Base-by-base conservation (phyloP, 1,140 invertebrate genomes). In the Bombus polaris region DNA sequence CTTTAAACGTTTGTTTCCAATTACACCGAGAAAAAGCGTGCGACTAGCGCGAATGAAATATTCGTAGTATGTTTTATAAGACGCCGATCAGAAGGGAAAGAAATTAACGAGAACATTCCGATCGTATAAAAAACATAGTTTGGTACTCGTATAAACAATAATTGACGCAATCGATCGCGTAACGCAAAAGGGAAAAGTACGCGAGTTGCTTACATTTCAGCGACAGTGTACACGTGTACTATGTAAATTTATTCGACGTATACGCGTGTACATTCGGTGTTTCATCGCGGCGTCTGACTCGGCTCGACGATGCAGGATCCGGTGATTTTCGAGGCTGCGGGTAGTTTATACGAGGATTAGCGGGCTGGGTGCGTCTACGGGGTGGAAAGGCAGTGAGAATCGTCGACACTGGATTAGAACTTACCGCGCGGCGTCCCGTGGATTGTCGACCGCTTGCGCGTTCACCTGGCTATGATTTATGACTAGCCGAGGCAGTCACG, bases 321-420 rank as follows among this genome's bases (percentile, higher is more conserved):
- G 18, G 13, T 39, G 39, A 25, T 68, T 75, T 85, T 82, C 84
- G 59, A 81, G 57, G 13, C 37, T 74, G 72, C 4, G 39, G 13
- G 3, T 28, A 28, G 80, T 81, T 73, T 80, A 76, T 65, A 47
- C n/a, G 53, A 3, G 68, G 35, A 73, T 81, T 66, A 85, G 22
- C 15, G 42, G 47, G 10, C 4, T 22, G 39, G 28, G 1, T 12
- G 79, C 18, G 32, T 53, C 12, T 57, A 28, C n/a, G 65, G 22
- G 8, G 8, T 74, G 59, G 75, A 83, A 59, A 81, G 80, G 75
- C 72, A 72, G n/a, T 28, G 44, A 44, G 80, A 88, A 88, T 87
- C 86, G 91, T 91, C 90, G 84, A 91, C 81, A 87, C 59, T 90
- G 85, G 87, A 91, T 92, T 92, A 90, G 88, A 92, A 91, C 85